Base-by-base conservation (phyloP, 2,888 invertebrate genomes). In the Beris chalybata region DNA sequence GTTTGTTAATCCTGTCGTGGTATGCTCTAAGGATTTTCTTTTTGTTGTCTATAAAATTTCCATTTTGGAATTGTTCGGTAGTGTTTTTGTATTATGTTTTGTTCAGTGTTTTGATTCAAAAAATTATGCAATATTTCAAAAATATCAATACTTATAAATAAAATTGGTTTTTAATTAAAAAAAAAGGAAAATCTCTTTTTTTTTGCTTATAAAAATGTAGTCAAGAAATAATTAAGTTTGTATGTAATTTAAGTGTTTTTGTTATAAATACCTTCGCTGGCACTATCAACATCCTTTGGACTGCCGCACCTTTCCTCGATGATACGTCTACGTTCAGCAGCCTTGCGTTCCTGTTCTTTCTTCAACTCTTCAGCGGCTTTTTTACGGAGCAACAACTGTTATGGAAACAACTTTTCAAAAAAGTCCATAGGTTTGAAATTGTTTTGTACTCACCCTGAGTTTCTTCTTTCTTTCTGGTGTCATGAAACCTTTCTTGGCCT, bases 381-480 rank as follows among this genome's bases (percentile, higher is more conserved):
- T 86, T 97, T 96, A 91, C 98, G 97, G 85, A 99, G 89, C 87
- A 99, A 87, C 87, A 97, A 90, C 97, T 97, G 80, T 76, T 70
- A 57, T 44, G 53, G 52, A 55, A 65, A 64, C 52, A 30, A n/a
- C 43, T 15, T 53, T 47, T 56, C 44, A 9, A n/a, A 53, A n/a
- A 32, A 4, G 4, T 7, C 32, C 30, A 32, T 32, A n/a, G 32
- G 22, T 3, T 58, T 64, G 6, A 38, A 55, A 22, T 4, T 22
- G 22, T 22, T 1, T 38, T 38, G 38, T 32, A 86, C 91, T 86
- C 81, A 97, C 97, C 89, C 97, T 92, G 81, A 98, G 94, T 84
- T 97, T 97, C 93, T 97, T 98, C 93, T 98, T 98, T 85, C 98
- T 95, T 85, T 98, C 97, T 71, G 97, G 97, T 79, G 98, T 97